Conservation (phyloP, 2,888 invertebrate genomes). For the Leucophora obtusa region DNA sequence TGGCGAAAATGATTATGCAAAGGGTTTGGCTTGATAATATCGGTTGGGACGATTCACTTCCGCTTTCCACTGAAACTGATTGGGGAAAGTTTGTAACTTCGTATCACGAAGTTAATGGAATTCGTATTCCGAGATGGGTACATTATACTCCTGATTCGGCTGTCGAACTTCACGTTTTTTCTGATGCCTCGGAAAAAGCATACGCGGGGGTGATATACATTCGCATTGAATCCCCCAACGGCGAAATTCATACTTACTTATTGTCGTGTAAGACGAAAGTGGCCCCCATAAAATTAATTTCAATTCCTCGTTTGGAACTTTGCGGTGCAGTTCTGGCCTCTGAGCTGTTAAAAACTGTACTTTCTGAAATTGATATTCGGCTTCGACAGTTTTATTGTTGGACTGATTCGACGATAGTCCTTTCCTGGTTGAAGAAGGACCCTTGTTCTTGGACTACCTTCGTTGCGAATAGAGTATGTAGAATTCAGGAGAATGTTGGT, state of each 20-base stretch:
- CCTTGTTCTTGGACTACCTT: no score
- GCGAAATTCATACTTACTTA: neutral
- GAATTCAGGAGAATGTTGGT: no score
- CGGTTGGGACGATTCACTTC: neutral
- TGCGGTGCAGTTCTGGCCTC: neutral
- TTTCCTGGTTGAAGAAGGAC: neutral
- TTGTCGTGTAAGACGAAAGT: neutral
- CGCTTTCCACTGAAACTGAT: neutral
- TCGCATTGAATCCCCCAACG: neutral
- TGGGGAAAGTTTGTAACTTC: neutral
- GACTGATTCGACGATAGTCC: neutral
- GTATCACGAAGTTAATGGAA: neutral
- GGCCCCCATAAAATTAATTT: no score
- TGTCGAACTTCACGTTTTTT: slow-evolving; percentile 1
- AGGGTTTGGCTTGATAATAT: neutral
- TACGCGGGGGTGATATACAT: no score
- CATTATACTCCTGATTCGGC: neutral
- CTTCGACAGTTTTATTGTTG: no score
- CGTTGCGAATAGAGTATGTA: no score
- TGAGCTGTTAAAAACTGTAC: neutral
- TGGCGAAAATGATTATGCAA: neutral
- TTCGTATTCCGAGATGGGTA: neutral
- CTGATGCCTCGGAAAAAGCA: no score
- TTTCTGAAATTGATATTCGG: neutral
- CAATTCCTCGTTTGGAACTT: neutral